Percentiles rank a stretch among this genome's conserved stretches.
These are phyloP conservation scores for Holothuria glaberrima DNA, from an alignment of 35 echinoderm and acorn worm genomes.

Conservation along the genomic window DNA sequence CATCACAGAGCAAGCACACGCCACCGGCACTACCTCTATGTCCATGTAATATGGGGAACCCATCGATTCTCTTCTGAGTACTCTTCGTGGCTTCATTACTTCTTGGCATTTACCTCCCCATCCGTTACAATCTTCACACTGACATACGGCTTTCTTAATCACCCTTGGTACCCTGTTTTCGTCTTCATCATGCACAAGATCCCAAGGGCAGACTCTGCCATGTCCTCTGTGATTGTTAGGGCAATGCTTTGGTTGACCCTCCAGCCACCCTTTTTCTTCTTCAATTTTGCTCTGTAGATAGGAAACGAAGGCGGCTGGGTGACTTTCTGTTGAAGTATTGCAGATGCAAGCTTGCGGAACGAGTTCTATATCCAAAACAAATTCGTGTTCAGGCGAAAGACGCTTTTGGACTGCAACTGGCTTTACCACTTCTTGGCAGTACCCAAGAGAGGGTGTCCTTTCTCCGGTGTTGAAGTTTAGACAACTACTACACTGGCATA, in stretches of 20 bases:
- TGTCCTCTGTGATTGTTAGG: background rate
- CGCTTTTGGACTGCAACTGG: conserved; percentile 9
- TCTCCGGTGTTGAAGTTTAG: background rate
- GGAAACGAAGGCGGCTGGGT: background rate
- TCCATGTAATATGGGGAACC: background rate
- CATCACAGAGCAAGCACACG: background rate
- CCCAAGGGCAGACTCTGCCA: background rate
- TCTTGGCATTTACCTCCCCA: conserved; percentile 1
- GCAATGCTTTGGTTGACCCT: background rate
- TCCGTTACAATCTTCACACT: conserved; percentile 1
- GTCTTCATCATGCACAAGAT: background rate
- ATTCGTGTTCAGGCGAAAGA: background rate
- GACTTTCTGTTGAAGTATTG: background rate
- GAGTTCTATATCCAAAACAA: conserved; percentile 19
- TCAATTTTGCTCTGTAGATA: background rate
- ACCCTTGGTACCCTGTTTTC: background rate
- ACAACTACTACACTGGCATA: conserved; percentile 34
- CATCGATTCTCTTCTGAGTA: background rate
- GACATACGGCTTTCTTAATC: conserved; percentile 9
- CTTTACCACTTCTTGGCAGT: conserved; percentile 22
- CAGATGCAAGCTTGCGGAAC: conserved; percentile 25
- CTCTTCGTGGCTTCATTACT: conserved; percentile 4
- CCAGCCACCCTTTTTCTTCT: background rate
- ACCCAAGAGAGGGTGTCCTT: background rate
- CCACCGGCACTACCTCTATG: conserved; percentile 23